Evolutionary conservation across 2,888 invertebrate genomes (phyloP).

Genomic region (Acleris literana): DNA sequence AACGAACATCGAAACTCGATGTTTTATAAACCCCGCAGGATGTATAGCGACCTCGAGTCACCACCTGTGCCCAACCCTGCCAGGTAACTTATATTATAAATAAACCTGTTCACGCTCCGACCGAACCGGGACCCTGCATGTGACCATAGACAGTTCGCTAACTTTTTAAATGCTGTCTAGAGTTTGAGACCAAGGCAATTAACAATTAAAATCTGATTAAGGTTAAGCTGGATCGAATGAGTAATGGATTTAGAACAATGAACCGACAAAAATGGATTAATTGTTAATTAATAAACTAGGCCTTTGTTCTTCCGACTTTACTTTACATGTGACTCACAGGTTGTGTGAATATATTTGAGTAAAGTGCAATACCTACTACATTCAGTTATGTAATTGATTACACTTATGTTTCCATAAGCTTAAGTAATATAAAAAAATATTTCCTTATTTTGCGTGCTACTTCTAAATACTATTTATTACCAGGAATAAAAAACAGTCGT

Average conservation of each 20-base stretch:
- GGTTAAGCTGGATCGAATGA: not conserved
- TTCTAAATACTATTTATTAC: too few relatives aligned
- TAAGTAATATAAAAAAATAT: too few relatives aligned
- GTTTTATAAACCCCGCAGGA: conserved; percentile 42
- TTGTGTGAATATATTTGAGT: too few relatives aligned
- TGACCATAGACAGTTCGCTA: conserved; percentile 26
- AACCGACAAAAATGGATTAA: conserved; percentile 21
- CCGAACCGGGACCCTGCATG: conserved; percentile 24
- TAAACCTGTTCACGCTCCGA: conserved; percentile 27
- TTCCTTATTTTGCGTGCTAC: too few relatives aligned
- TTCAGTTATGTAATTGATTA: too few relatives aligned
- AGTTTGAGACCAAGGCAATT: conserved; percentile 12
- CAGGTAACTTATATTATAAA: conserved; percentile 35
- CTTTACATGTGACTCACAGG: too few relatives aligned
- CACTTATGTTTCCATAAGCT: too few relatives aligned
- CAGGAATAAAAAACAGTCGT: too few relatives aligned
- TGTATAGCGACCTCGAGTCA: conserved; percentile 49
- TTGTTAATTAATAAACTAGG: conserved; percentile 20
- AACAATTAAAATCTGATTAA: conserved; percentile 21
- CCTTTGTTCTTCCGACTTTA: conserved; percentile 5
- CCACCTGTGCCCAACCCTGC: conserved; percentile 53
- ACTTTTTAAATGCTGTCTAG: conserved; percentile 24
- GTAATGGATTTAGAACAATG: conserved; percentile 19
- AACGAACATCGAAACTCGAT: conserved; percentile 39
- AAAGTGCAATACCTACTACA: too few relatives aligned